Base-by-base conservation (phyloP, 2,113 vertebrate genomes). In the Tachycineta bicolor region DNA sequence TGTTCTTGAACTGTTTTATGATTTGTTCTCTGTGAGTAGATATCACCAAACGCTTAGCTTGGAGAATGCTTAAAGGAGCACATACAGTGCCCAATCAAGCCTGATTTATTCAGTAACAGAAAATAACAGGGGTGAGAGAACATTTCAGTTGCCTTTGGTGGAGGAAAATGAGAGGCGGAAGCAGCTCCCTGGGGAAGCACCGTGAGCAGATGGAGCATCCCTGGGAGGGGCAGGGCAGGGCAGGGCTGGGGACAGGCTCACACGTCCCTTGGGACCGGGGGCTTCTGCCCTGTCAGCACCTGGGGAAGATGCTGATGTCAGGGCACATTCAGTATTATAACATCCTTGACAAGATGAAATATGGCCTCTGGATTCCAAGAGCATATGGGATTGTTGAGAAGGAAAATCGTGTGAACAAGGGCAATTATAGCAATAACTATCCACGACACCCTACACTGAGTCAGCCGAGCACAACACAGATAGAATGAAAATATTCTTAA, bases 341-440 rank as follows among this genome's bases (percentile, higher is more conserved):
- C 93, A 73, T 29, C 90, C 82, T 8, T 96, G 97, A 96, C 95
- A 97, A 77, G 91, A 93, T 94, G 95, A 97, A 95, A 89, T 91
- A 95, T 47, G 74, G 89, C 85, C 81, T 62, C 90, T 3, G 43
- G n/a, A 87, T 95, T 85, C 93, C 88, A 93, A 53, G 65, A 94
- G 87, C 93, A 94, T 90, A 97, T 85, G 96, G 89, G 89, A 97
- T 96, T 95, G 74, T 84, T 91, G 94, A 82, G 90, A 95, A 82
- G 92, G 96, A 96, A 97, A 98, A 97, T 93, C n/a, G 89, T 89
- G 78, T 94, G 92, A 94, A 95, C 81, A 87, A 96, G 96, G 91
- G 94, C 90, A 97, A 97, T 97, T 97, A 97, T 3, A 89, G 93
- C 92, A 94, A 53, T 96, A 96, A 94, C 93, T 89, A 82, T 91